Conservation (phyloP, 2,888 invertebrate genomes). For the Neoscelio sp. region DNA sequence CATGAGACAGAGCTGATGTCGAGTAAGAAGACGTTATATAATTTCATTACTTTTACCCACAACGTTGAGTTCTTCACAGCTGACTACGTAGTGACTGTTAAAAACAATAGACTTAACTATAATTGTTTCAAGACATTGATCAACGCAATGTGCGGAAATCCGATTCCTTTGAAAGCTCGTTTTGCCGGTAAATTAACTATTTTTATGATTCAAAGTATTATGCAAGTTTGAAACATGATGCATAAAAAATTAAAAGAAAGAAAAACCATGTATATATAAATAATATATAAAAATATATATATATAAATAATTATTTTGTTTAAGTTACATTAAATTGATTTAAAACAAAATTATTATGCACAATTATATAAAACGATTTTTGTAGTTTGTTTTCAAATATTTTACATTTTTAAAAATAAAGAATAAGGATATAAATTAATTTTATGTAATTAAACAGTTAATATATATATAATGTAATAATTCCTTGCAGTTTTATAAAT, state of each 20-base stretch:
- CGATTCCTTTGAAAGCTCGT: conserved; percentile 58
- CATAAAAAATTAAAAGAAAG: conserved; percentile 16
- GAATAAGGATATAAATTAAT: no score
- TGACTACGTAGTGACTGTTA: conserved; percentile 70
- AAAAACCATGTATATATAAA: not conserved
- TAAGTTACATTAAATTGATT: no score
- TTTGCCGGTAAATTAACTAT: conserved; percentile 52
- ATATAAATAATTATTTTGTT: not conserved
- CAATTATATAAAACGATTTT: no score
- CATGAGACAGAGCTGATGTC: conserved; percentile 29
- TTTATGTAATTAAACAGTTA: no score
- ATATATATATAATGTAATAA: no score
- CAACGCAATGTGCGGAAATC: conserved; percentile 58
- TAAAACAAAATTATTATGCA: no score
- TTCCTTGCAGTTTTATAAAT: no score
- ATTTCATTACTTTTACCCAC: conserved; percentile 74
- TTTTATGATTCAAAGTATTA: conserved; percentile 46
- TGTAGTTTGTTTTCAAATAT: no score
- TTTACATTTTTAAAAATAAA: no score
- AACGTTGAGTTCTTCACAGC: conserved; percentile 65
- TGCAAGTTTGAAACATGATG: conserved; percentile 24
- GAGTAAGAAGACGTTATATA: conserved; percentile 72
- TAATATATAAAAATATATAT: not conserved
- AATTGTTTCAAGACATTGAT: conserved; percentile 66
- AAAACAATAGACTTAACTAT: conserved; percentile 67